Conservation (phyloP, 2,113 vertebrate genomes). For the Rhea pennata region DNA sequence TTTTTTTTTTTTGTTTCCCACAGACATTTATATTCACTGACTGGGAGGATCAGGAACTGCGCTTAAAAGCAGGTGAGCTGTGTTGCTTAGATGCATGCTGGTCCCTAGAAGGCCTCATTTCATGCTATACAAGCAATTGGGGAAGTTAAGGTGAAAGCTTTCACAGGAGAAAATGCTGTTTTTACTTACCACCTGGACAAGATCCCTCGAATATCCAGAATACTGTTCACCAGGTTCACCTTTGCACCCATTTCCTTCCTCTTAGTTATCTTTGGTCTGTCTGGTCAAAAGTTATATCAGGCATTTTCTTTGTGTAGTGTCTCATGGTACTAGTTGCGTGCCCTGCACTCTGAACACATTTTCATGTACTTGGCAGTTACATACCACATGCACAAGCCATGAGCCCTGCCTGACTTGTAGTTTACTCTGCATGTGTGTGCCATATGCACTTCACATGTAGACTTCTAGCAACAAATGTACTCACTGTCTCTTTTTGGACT, state of each 20-base stretch:
- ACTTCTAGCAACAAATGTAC: not conserved
- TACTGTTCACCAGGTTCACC: not conserved
- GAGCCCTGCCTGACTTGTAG: not conserved
- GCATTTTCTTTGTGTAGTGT: not conserved
- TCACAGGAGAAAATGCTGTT: not conserved
- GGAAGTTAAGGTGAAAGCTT: not conserved
- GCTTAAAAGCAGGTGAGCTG: conserved; percentile 80
- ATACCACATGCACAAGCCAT: not conserved
- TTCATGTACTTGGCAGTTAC: not conserved
- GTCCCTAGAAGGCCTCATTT: not conserved
- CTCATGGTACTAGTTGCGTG: not conserved
- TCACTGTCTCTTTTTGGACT: not conserved
- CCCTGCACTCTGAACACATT: not conserved
- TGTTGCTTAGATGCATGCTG: accelerated
- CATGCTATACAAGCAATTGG: not conserved
- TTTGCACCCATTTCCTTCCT: not conserved
- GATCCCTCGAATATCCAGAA: not conserved
- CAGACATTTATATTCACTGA: conserved; percentile 98
- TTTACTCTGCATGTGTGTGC: not conserved
- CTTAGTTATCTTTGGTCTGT: not conserved
- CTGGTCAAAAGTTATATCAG: not conserved
- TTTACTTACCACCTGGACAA: not conserved
- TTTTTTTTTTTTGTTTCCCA: not conserved
- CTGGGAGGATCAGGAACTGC: conserved; percentile 89
- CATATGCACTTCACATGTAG: not conserved